Percentiles rank a stretch among this genome's conserved stretches.
Conservation (phyloP, 2,113 vertebrate genomes). For the Gymnarchus niloticus region DNA sequence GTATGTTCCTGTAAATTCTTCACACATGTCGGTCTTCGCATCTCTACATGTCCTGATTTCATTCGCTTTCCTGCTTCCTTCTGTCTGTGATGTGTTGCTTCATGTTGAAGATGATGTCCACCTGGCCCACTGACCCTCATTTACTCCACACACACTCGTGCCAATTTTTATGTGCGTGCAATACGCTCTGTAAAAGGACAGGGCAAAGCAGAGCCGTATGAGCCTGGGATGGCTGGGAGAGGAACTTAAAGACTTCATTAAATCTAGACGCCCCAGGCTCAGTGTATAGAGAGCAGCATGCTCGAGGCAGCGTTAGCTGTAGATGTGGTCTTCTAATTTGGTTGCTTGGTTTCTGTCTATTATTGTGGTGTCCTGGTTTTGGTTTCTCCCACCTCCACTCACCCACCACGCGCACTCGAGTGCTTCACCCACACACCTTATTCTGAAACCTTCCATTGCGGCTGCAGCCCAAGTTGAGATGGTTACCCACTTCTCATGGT, state of each 20-base stretch:
- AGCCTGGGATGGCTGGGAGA: background rate
- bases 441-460: background rate
- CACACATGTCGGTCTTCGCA: background rate
- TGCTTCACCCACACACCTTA: background rate
- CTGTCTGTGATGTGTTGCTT: background rate
- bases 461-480: background rate
- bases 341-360: background rate
- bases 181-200: background rate
- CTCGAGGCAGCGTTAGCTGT: background rate
- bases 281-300: background rate
- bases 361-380: background rate
- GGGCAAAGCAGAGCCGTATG: background rate
- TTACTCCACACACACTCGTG: background rate
- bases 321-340: background rate
- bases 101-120: background rate
- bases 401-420: background rate
- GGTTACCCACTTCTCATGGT: background rate
- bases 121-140: background rate
- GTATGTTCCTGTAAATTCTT: background rate
- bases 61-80: too few species aligned
- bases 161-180: background rate
- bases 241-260: background rate
- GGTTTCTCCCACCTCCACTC: background rate
- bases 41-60: background rate
- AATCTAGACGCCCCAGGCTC: background rate